These are phyloP conservation scores for Oryzaephilus surinamensis DNA, from an alignment of 1,140 invertebrate species.

Conservation along the genomic window DNA sequence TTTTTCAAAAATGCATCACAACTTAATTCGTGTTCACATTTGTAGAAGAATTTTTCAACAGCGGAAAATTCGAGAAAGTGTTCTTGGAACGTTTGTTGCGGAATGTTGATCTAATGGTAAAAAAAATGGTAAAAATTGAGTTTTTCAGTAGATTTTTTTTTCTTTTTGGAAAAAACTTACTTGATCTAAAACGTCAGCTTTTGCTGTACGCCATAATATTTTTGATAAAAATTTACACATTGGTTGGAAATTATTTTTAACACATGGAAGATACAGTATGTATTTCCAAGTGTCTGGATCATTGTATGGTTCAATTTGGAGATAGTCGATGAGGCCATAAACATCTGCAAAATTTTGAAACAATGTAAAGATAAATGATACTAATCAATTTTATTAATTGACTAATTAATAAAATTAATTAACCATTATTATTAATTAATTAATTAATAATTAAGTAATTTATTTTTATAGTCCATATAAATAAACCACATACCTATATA, in stretches of 20 bases:
- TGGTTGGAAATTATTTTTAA: conserved; percentile 36
- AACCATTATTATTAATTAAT: too few species aligned
- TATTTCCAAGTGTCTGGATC: conserved; percentile 43
- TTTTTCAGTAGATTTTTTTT: too few species aligned
- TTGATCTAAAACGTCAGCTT: conserved; percentile 49
- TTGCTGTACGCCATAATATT: conserved; percentile 60
- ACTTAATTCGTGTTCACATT: conserved; percentile 37
- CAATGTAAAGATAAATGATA: too few species aligned
- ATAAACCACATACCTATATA: too few species aligned
- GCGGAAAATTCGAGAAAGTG: conserved; percentile 41
- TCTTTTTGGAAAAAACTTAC: conserved; percentile 10
- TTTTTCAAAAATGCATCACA: conserved; percentile 24
- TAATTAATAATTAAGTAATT: too few species aligned
- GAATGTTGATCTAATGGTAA: conserved; percentile 37
- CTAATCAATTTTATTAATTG: too few species aligned
- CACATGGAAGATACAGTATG: conserved; percentile 46
- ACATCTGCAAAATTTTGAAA: conserved; percentile 47
- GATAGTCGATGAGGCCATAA: conserved; percentile 58
- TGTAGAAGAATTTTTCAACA: conserved; percentile 44
- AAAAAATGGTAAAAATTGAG: too few species aligned
- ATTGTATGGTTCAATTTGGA: conserved; percentile 50
- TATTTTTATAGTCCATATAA: too few species aligned
- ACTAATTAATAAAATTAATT: too few species aligned
- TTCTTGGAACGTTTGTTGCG: conserved; percentile 36
- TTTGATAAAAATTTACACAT: conserved; percentile 45